Conservation (phyloP, 92 coral and sea anemone genomes). For the Epizoanthus scotinus region DNA sequence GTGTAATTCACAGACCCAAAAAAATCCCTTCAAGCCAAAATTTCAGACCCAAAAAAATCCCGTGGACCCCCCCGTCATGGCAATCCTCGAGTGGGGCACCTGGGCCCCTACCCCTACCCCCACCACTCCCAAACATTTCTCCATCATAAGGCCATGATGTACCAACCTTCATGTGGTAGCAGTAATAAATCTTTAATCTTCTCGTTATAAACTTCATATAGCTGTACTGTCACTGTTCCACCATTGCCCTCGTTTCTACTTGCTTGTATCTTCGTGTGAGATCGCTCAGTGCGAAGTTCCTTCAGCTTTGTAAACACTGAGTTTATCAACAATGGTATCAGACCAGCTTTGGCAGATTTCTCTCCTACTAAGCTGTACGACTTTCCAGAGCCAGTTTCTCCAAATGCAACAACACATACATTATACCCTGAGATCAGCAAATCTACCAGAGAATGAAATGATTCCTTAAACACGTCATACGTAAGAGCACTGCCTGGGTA, state of each 20-base stretch:
- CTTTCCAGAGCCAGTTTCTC: conserved; percentile 85
- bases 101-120: no score
- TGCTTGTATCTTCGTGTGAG: conserved; percentile 51
- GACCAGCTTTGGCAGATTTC: conserved; percentile 77
- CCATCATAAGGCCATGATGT: not conserved
- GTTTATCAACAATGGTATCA: conserved; percentile 74
- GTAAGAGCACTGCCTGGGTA: conserved; percentile 65
- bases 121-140: no score
- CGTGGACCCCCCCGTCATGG: no score
- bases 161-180: conserved; percentile 71
- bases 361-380: conserved; percentile 84
- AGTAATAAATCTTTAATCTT: conserved; percentile 66
- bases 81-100: no score
- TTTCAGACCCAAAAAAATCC: no score
- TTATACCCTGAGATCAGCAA: conserved; percentile 77
- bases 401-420: conserved; percentile 71
- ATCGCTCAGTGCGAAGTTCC: conserved; percentile 44
- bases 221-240: conserved; percentile 52
- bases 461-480: conserved; percentile 69
- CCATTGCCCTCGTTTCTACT: conserved; percentile 39
- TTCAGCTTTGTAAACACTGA: conserved; percentile 65
- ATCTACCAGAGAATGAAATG: conserved; percentile 65
- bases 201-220: conserved; percentile 76
- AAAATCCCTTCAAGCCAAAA: no score
- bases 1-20: no score